Percentiles rank a stretch among this genome's conserved stretches.
phyloP scores from a whole-genome alignment of 2,888 invertebrate genomes.

The Drosophila meridionalis region DNA sequence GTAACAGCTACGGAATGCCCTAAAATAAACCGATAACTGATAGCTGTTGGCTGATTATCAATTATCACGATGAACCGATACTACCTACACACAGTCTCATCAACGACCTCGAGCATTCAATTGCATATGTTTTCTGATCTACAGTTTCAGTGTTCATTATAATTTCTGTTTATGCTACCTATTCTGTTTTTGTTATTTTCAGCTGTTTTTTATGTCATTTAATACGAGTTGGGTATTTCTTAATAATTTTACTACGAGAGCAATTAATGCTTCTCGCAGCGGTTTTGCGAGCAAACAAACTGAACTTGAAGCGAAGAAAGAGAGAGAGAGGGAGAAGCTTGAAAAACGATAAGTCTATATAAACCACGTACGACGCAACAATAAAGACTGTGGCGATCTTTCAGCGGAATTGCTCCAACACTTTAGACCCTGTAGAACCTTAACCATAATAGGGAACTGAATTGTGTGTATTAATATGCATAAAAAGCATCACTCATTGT shows the following conservation, averaged over 20 bases:
- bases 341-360: slow-evolving; percentile 13
- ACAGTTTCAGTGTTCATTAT: slow-evolving; percentile 4
- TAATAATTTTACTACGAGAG: slow-evolving; percentile 9
- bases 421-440: neutral
- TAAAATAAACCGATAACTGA: slow-evolving; percentile 35
- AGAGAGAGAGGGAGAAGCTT: neutral
- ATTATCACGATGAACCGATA: slow-evolving; percentile 4
- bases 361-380: slow-evolving; percentile 7
- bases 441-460: neutral
- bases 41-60: slow-evolving; percentile 10
- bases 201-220: slow-evolving; percentile 10
- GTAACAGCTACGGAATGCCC: slow-evolving; percentile 39
- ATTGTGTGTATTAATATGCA: neutral
- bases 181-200: neutral
- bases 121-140: slow-evolving; percentile 27
- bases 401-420: neutral
- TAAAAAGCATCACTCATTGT: neutral
- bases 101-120: slow-evolving; percentile 32
- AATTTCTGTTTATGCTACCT: slow-evolving; percentile 4
- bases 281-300: neutral
- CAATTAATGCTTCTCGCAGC: slow-evolving; percentile 5
- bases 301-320: neutral
- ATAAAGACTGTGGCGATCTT: neutral
- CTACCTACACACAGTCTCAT: slow-evolving; percentile 2
- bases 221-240: slow-evolving; percentile 6